Base-by-base conservation (phyloP, 2,797 vertebrate species). In the Oryzias dopingdopingensis region DNA sequence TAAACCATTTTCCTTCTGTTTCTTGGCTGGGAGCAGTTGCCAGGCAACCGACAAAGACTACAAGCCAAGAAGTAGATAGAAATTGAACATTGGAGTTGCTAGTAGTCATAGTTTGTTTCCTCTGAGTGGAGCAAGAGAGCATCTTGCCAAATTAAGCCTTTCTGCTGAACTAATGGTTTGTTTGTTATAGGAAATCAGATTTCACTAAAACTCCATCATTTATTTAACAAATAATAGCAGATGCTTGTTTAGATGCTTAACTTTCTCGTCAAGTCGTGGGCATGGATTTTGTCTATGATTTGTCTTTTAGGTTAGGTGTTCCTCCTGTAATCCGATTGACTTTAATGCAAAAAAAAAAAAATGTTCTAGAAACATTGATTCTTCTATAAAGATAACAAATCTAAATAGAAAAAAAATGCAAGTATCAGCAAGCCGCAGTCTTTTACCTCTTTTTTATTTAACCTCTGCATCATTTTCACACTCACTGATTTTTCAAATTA, bases 401-500 rank as follows among this genome's bases (percentile, higher is more conserved):
- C 29, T 43, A 41, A 16, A 44, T 43, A 0, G 14, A 44, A 44
- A 44, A 44, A n/a, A 8, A 16, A 44, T 7, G 6, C 42, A 16
- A 17, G 17, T 10, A 17, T 65, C 6, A 47, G 54, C 18, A 40
- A 45, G 24, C 7, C 15, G 16, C 16, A 62, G 65, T 70, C 14
- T 42, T 22, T 48, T 59, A 74, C 57, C 41, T 50, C 50, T 57
- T 44, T 26, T 70, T 72, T 68, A 24, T 75, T 74, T 68, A 67
- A 72, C 63, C 70, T 81, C 59, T 55, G 63, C 41, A 2, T 16
- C 4, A 1, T 23, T 68, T 71, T 74, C 49, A 62, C 43, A 68
- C 57, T 61, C 74, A 82, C 73, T 82, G 72, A 79, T 65, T 62
- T 24, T 62, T 50, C 42, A 60, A 79, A 59, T 74, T 49, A 52